These are phyloP conservation scores for Macaria liturata DNA, from an alignment of 2,888 invertebrate species.

Conservation along the genomic window DNA sequence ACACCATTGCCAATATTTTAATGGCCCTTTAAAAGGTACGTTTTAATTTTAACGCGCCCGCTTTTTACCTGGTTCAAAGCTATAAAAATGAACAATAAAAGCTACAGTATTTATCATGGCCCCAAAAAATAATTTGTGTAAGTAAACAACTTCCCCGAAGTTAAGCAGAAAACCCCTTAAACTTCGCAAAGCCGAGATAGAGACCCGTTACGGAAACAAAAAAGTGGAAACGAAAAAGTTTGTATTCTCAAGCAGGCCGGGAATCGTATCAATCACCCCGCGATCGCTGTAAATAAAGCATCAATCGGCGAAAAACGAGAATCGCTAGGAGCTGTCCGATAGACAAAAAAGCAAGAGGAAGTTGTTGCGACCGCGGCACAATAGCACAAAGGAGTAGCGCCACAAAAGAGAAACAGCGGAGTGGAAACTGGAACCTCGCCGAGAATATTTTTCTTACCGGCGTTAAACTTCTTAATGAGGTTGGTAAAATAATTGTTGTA, in stretches of 20 bases:
- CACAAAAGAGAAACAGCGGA: constrained; percentile 48
- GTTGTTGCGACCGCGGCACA: constrained; percentile 56
- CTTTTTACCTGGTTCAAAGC: neutral
- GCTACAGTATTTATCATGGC: constrained; percentile 19
- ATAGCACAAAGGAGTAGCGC: constrained; percentile 55
- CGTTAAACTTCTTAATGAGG: constrained; percentile 77
- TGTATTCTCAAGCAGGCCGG: constrained; percentile 25
- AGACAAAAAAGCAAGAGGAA: constrained; percentile 56
- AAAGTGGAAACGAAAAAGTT: constrained; percentile 31
- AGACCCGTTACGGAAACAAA: constrained; percentile 26
- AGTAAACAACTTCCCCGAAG: constrained; percentile 19
- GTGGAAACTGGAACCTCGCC: constrained; percentile 55
- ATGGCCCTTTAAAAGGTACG: constrained; percentile 6
- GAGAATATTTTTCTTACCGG: constrained; percentile 66
- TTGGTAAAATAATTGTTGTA: constrained; percentile 77
- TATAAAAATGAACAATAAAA: constrained; percentile 15
- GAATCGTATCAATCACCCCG: constrained; percentile 56
- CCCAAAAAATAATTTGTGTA: constrained; percentile 20
- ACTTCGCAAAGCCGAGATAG: constrained; percentile 25
- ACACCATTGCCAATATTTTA: constrained; percentile 17
- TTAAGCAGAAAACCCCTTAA: constrained; percentile 26
- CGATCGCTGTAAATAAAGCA: constrained; percentile 52
- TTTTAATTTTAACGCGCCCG: constrained; percentile 1
- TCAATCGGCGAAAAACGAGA: constrained; percentile 54
- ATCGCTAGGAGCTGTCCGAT: constrained; percentile 51